Base-by-base conservation (phyloP, 1,140 invertebrate genomes). In the Drosophila truncata region DNA sequence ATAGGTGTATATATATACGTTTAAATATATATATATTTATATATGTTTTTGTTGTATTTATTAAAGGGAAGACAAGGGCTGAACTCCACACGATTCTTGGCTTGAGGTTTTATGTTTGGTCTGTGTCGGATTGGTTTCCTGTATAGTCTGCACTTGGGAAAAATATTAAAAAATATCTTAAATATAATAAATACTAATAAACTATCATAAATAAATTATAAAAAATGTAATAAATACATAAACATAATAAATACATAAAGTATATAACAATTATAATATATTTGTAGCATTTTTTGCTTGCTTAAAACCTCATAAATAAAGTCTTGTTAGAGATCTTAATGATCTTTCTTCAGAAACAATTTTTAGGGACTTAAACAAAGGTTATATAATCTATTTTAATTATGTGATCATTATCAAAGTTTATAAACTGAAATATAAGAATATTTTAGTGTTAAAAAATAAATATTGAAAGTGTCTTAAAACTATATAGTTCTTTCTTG, bases 101-200 rank as follows among this genome's bases (percentile, higher is more conserved):
- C 42, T 29, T 11, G 35, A 29, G 29, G 27, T 44, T 78, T 59
- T 78, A 69, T 78, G 74, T 70, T 77, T 65, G 62, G 52, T 58
- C 52, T 69, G 50, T 75, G 78, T 75, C 78, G 78, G 59, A 54
- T 61, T 55, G 33, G 41, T 58, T 76, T 80, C 78, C 78, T 80
- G 70, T 64, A 25, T 6, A 20, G 25, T 16, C 18, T 44, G 35
- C 35, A 61, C 63, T 46, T 7, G 23, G 9, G 13, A 13, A 59
- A 59, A 35, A 11, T 27, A 18, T n/a, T n/a, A n/a, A n/a, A n/a
- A n/a, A n/a, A n/a, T n/a, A n/a, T n/a, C n/a, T n/a, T n/a, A n/a
- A n/a, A n/a, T n/a, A n/a, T n/a, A n/a, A n/a, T n/a, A n/a, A n/a
- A n/a, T n/a, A n/a, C n/a, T n/a, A n/a, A n/a, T n/a, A n/a, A n/a